Evolutionary conservation across 1,140 invertebrate species (phyloP), one percentile per base, ranked within the genome.

Genomic region (Ceratoteleas bidentatus): DNA sequence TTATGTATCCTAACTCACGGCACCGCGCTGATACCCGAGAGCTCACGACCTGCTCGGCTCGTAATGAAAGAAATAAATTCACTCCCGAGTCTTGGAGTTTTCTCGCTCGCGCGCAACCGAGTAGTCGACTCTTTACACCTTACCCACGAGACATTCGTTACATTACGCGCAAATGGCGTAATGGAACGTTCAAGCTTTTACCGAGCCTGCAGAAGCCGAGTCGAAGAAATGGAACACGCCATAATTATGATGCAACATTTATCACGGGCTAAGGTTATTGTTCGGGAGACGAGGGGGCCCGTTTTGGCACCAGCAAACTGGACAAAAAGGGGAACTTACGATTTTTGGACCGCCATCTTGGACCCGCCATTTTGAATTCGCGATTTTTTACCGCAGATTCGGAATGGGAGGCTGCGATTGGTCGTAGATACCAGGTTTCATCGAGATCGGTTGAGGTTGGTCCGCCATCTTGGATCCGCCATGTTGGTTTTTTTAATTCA

Each of bases 51-150:
- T 85, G 89, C 85, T 91, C 84, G 81, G 87, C 89, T 88, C 87
- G 90, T 92, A 92, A 92, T 92, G 91, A 92, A 92, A 92, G 91
- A 91, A 92, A 92, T 92, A 91, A 92, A 92, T 92, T 91, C 88
- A 90, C 88, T 91, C 88, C 74, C 69, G 57, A 69, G 81, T 69
- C 79, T 84, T 82, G 56, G 68, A 76, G 79, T 84, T 81, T 81
- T 83, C 79, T 66, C 70, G 56, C 79, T 83, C 56, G 75, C 49
- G 54, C 76, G 47, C 36, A 73, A 69, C 58, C 43, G 79, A 84
- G 79, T 64, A 81, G 75, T 84, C 75, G 80, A 83, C 84, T 80
- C 66, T 85, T 86, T 82, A 83, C 77, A 84, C 82, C 81, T 84
- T 86, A 79, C 80, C 83, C 80, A 81, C 78, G 83, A 84, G 86